phyloP scores from a whole-genome alignment of 2,113 vertebrate genomes.

The Muscicapa adusta region DNA sequence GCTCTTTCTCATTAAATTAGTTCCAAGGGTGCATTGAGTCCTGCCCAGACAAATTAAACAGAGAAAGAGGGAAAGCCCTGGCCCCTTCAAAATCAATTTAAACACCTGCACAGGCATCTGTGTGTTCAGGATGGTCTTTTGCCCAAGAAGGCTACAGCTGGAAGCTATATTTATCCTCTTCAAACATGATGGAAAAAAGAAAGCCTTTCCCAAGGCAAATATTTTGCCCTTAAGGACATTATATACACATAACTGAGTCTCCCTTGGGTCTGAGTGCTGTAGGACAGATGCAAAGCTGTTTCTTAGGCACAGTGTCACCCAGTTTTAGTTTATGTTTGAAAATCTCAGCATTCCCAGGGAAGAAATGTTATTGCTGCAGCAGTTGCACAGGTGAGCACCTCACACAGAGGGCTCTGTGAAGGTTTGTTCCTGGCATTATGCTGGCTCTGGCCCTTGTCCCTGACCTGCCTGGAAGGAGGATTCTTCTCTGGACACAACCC shows the following conservation, averaged over 20 bases:
- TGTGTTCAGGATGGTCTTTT: neutral
- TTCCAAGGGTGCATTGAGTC: neutral
- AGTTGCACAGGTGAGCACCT: neutral
- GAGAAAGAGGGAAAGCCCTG: neutral
- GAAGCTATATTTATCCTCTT: neutral
- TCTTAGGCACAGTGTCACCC: neutral
- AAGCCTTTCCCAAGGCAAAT: neutral
- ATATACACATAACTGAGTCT: neutral
- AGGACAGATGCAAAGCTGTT: neutral
- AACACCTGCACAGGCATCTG: neutral
- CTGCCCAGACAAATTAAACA: slow-evolving; percentile 12
- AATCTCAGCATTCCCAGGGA: neutral
- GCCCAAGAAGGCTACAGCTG: neutral
- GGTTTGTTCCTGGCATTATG: neutral
- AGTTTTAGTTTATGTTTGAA: neutral
- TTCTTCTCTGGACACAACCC: neutral
- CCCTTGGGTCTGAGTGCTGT: neutral
- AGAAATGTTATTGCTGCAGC: neutral
- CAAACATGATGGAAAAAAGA: neutral
- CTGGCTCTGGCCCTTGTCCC: neutral
- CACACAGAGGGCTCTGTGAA: neutral
- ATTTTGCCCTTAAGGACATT: neutral
- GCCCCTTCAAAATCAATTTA: neutral
- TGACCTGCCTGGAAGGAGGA: neutral
- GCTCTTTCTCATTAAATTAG: neutral